Evolutionary conservation across 2,113 vertebrate genomes (phyloP).

Genomic region (Calypte anna): DNA sequence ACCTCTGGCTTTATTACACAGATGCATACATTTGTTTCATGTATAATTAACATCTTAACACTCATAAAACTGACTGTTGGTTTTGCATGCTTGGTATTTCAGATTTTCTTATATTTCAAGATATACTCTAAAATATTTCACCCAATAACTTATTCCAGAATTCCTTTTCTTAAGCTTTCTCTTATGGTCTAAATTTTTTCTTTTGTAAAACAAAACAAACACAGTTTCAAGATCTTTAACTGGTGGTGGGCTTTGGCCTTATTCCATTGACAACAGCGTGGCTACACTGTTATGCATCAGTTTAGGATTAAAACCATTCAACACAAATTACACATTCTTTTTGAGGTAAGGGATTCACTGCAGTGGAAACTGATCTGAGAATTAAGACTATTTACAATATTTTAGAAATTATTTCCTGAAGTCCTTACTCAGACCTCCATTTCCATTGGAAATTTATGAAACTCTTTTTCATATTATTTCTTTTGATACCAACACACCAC

Average conservation of each 20-base stretch:
- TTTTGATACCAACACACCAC: background rate
- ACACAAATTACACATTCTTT: background rate
- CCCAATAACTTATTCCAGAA: background rate
- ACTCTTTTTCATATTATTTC: background rate
- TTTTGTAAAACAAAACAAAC: conserved; percentile 6
- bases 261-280: background rate
- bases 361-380: background rate
- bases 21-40: background rate
- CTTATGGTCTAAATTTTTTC: background rate
- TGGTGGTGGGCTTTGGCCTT: background rate
- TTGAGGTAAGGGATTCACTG: background rate
- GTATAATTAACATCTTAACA: background rate
- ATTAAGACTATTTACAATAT: background rate
- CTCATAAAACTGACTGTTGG: background rate
- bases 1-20: background rate
- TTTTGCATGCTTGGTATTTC: background rate
- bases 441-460: background rate
- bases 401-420: background rate
- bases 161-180: background rate
- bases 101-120: background rate
- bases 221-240: background rate
- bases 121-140: background rate
- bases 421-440: background rate
- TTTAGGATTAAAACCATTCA: background rate
- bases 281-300: background rate